These are phyloP conservation scores for Callithrix jacchus DNA, from an alignment of 2,113 vertebrate species.

Conservation along the genomic window DNA sequence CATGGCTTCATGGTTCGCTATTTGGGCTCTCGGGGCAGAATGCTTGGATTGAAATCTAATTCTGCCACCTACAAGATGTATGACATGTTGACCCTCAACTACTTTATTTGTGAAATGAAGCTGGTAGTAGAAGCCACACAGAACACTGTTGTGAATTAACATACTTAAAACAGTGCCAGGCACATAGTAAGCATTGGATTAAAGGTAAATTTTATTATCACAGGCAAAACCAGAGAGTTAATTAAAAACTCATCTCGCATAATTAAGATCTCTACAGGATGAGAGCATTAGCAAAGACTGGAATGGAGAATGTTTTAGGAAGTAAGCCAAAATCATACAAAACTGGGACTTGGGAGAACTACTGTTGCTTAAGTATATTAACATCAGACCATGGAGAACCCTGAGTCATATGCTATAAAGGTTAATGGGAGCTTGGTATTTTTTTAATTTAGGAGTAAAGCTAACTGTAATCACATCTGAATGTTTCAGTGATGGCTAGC, in stretches of 20 bases:
- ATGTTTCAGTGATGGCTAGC: background rate
- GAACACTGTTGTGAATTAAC: background rate
- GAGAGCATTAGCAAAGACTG: background rate
- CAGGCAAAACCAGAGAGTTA: background rate
- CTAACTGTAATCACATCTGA: background rate
- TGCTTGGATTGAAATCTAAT: fast-evolving
- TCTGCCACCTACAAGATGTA: fast-evolving
- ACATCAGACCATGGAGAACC: background rate
- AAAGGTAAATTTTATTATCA: background rate
- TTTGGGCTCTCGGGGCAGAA: no score
- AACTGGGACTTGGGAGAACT: background rate
- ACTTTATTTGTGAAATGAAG: background rate
- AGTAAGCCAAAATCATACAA: background rate
- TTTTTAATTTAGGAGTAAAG: background rate
- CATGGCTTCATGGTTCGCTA: background rate
- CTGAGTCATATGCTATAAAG: no score
- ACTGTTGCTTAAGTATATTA: background rate
- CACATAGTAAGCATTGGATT: background rate
- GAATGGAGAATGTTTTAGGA: background rate
- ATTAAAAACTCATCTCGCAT: background rate
- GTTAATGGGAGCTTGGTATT: background rate
- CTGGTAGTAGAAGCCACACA: background rate
- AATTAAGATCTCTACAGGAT: background rate
- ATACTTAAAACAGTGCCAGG: background rate
- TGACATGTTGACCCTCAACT: background rate